Base-by-base conservation (phyloP, 2,888 invertebrate genomes). In the Strigamia crassipes region DNA sequence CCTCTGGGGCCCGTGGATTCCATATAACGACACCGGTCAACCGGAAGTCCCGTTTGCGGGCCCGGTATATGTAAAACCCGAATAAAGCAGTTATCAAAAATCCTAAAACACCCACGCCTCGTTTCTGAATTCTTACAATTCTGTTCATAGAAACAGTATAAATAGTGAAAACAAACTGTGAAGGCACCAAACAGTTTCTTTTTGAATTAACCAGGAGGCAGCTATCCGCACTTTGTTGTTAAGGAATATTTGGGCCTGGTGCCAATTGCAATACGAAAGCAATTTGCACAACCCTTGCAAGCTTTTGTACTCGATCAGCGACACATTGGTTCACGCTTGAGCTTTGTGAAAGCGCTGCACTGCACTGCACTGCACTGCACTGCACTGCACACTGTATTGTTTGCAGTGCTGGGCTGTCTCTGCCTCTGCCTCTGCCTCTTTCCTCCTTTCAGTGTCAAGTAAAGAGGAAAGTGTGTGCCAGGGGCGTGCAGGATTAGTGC, bases 291-390 rank as follows among this genome's bases (percentile, higher is more conserved):
- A 23, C 61, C 13, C 23, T 66, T 66, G 61, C 61, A 6, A 66
- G 61, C 61, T 66, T 66, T 66, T 66, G 61, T 66, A 66, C 23
- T 66, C n/a, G 23, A 66, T 66, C 61, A 66, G 23, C 61, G 61
- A 66, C 61, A 66, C 61, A 66, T 66, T 23, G 61, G 23, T n/a
- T 46, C 15, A 15, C 61, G n/a, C 61, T 66, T 21, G 6, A 23
- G 61, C 18, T 23, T 18, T 66, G 61, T 23, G 23, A 18, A 66
- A 23, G 61, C 18, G 38, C 38, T 38, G 18, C 61, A 27, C 27
- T 27, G 27, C 27, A 27, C 27, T 27, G 27, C 27, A 27, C 27
- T 3, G 61, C 18, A 6, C 38, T 38, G 18, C 61, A 27, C 27
- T 27, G 27, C 27, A 27, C 27, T 27, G 27, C 27, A 27, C 27